These are phyloP conservation scores for Macrocentrus cingulum DNA, from an alignment of 1,140 invertebrate species.

Conservation along the genomic window DNA sequence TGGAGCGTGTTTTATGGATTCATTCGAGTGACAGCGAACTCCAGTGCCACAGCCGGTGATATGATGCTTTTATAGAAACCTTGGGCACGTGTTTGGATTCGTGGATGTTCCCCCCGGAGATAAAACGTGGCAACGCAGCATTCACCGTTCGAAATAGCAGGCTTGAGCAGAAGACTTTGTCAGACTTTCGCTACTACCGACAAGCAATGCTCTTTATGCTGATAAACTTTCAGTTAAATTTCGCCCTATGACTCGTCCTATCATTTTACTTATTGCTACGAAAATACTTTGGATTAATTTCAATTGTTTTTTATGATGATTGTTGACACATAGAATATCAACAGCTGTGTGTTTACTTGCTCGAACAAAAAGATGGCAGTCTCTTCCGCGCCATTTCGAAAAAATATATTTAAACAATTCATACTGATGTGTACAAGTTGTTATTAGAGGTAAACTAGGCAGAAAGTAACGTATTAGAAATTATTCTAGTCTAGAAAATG, in stretches of 20 bases:
- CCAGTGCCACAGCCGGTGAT: too few species aligned
- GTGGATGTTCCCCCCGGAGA: slow-evolving; percentile 20
- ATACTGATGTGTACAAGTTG: not conserved
- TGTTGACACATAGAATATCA: slow-evolving; percentile 11
- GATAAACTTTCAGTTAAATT: not conserved
- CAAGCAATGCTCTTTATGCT: too few species aligned
- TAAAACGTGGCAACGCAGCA: slow-evolving; percentile 33
- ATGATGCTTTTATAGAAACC: too few species aligned
- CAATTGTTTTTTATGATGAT: not conserved
- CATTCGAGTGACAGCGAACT: too few species aligned
- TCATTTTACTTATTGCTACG: slow-evolving; percentile 21
- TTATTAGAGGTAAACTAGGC: not conserved
- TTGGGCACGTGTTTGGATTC: slow-evolving; percentile 40
- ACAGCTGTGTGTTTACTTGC: slow-evolving; percentile 22
- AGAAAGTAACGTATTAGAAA: too few species aligned
- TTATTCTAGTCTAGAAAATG: too few species aligned
- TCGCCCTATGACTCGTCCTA: not conserved
- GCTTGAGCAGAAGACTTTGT: slow-evolving; percentile 41
- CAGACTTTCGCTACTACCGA: slow-evolving; percentile 45
- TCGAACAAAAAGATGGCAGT: slow-evolving; percentile 27
- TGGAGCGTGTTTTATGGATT: too few species aligned
- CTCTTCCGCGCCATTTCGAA: slow-evolving; percentile 3
- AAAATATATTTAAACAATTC: slow-evolving; percentile 11
- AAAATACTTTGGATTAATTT: slow-evolving; percentile 3
- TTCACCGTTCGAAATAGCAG: slow-evolving; percentile 42